Evolutionary conservation across 2,113 vertebrate species (phyloP).

Genomic region (Xyrauchen texanus): DNA sequence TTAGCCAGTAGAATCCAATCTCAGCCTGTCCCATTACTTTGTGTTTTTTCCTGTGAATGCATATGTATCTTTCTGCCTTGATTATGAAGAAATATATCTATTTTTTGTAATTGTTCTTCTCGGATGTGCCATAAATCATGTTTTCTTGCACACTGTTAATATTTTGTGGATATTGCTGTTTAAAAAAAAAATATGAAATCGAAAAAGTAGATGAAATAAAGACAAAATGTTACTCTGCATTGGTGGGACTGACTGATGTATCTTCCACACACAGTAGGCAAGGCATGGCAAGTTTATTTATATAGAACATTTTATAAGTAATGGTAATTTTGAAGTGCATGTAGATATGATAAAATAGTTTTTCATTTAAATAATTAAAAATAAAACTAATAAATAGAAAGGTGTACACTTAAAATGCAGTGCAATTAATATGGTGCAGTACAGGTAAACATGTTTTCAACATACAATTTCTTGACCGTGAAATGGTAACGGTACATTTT

Average conservation of each 20-base stretch:
- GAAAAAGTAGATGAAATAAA: constrained; percentile 72
- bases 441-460: too few relatives aligned
- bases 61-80: constrained; percentile 74
- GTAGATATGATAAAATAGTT: too few relatives aligned
- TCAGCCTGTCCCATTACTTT: constrained; percentile 65
- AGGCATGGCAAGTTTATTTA: too few relatives aligned
- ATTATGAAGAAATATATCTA: constrained; percentile 78
- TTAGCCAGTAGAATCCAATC: constrained; percentile 49
- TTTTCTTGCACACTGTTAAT: constrained; percentile 83
- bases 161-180: constrained; percentile 82
- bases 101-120: constrained; percentile 79
- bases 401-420: too few relatives aligned
- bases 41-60: constrained; percentile 74
- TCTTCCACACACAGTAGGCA: neutral
- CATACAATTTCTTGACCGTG: too few relatives aligned
- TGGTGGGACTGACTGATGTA: neutral
- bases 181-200: constrained; percentile 66
- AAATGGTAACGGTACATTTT: too few relatives aligned
- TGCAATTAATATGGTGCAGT: too few relatives aligned
- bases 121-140: constrained; percentile 80
- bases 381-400: too few relatives aligned
- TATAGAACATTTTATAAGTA: too few relatives aligned
- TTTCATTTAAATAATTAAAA: too few relatives aligned
- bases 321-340: too few relatives aligned
- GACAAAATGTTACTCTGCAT: constrained; percentile 58